phyloP scores from a whole-genome alignment of 2,113 vertebrate species.

The Apodemus sylvaticus region DNA sequence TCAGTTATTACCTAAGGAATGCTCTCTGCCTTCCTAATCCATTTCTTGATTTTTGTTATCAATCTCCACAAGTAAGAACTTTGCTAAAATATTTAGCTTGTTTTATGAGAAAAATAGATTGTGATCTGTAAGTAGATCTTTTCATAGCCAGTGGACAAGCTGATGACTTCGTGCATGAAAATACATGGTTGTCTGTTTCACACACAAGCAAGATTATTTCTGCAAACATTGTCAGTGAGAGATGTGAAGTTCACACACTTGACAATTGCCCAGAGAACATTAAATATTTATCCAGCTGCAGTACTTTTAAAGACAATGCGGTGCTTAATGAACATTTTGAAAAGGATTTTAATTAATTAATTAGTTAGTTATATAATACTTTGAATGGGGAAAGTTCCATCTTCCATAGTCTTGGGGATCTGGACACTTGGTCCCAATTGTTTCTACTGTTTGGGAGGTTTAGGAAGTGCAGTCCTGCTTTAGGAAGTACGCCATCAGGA shows the following conservation, averaged over 20 bases:
- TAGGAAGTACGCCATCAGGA: not conserved
- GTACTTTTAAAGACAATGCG: not conserved
- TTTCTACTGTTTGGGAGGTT: not conserved
- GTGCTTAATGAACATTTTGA: not conserved
- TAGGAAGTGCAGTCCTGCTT: not conserved
- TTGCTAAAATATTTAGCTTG: not conserved
- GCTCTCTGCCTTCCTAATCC: not conserved
- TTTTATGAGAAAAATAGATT: constrained; percentile 42
- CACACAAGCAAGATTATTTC: not conserved
- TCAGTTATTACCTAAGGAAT: not conserved
- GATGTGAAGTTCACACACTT: not conserved
- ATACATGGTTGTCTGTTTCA: not conserved
- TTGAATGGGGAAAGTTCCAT: not conserved
- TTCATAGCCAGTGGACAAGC: not conserved
- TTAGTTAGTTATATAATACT: not conserved
- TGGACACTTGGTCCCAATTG: not conserved
- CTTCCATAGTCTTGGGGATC: not conserved
- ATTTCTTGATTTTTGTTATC: not conserved
- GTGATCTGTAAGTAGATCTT: not conserved
- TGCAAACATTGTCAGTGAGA: constrained; percentile 8
- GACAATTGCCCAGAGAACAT: not conserved
- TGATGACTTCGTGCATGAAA: constrained; percentile 33
- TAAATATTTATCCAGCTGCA: not conserved
- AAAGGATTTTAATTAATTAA: not conserved
- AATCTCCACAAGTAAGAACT: not conserved